Percentiles rank a stretch among this genome's conserved stretches.
These are phyloP conservation scores for Oncopodura yosiiana DNA, from an alignment of 1,140 invertebrate species.

Conservation along the genomic window DNA sequence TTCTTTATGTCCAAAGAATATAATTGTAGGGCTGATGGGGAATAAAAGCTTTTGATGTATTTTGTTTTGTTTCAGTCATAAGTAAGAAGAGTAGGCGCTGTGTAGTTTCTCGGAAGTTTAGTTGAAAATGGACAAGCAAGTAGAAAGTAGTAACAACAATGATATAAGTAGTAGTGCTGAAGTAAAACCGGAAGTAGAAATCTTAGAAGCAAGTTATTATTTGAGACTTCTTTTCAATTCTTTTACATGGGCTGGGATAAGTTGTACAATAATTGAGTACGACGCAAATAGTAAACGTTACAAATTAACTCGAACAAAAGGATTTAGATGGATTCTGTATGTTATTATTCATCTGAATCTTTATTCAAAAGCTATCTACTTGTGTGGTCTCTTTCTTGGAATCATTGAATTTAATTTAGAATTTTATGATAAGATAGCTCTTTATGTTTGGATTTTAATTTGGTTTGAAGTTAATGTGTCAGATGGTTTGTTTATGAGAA, in stretches of 20 bases:
- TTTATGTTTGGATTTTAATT: background rate
- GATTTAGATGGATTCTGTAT: background rate
- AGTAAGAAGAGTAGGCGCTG: too few relatives aligned
- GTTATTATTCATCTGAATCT: background rate
- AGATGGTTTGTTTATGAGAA: background rate
- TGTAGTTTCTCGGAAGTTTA: too few relatives aligned
- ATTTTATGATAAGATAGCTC: slow-evolving; percentile 11
- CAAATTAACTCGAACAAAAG: background rate
- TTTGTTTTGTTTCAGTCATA: too few relatives aligned
- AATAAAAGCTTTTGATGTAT: too few relatives aligned
- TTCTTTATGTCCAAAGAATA: too few relatives aligned
- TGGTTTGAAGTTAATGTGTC: background rate
- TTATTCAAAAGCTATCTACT: background rate
- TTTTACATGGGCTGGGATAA: background rate
- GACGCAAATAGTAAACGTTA: background rate
- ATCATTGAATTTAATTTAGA: background rate
- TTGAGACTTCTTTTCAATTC: background rate
- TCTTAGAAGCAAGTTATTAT: background rate
- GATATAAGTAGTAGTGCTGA: too few relatives aligned
- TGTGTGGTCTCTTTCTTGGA: background rate
- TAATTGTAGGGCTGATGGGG: too few relatives aligned
- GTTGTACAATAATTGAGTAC: background rate
- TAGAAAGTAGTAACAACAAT: too few relatives aligned
- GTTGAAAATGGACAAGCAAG: too few relatives aligned
- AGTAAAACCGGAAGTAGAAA: too few relatives aligned